Conservation (phyloP, 2,888 invertebrate genomes). For the Ichneumoninae sp. region DNA sequence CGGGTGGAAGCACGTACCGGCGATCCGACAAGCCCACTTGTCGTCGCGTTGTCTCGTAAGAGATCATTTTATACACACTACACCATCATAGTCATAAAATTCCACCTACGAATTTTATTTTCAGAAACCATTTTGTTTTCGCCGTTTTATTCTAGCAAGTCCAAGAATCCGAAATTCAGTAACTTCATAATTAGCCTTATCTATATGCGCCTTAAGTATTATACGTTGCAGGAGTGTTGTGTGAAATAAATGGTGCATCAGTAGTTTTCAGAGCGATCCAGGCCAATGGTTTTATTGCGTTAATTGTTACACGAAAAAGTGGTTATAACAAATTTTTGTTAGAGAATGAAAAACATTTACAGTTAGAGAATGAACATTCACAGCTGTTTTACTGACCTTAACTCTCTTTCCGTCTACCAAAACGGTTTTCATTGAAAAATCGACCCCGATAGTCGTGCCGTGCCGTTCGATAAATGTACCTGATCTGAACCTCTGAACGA, state of each 20-base stretch:
- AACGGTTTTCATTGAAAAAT: constrained; percentile 99
- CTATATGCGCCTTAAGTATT: neutral
- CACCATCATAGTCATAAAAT: neutral
- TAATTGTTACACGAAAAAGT: neutral
- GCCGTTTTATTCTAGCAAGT: neutral
- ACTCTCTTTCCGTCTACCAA: constrained; percentile 97
- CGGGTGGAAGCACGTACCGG: too few species aligned
- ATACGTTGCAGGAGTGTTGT: neutral
- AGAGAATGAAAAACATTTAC: neutral
- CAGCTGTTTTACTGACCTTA: constrained; percentile 88
- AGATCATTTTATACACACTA: neutral
- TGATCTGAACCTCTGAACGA: constrained; percentile 97
- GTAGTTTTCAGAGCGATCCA: neutral
- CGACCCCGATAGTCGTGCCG: constrained; percentile 98
- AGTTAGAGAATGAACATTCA: neutral
- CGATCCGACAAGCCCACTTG: neutral
- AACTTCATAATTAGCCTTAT: neutral
- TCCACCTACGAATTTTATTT: neutral
- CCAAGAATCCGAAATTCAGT: neutral
- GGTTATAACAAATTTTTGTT: neutral
- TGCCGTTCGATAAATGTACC: constrained; percentile 98
- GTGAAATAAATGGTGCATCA: constrained; percentile 10
- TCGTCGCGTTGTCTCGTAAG: neutral
- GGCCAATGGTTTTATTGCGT: constrained; percentile 4
- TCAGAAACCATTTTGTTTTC: neutral